Evolutionary conservation across 2,888 invertebrate species (phyloP).

Genomic region (Pemphredon lugubris): DNA sequence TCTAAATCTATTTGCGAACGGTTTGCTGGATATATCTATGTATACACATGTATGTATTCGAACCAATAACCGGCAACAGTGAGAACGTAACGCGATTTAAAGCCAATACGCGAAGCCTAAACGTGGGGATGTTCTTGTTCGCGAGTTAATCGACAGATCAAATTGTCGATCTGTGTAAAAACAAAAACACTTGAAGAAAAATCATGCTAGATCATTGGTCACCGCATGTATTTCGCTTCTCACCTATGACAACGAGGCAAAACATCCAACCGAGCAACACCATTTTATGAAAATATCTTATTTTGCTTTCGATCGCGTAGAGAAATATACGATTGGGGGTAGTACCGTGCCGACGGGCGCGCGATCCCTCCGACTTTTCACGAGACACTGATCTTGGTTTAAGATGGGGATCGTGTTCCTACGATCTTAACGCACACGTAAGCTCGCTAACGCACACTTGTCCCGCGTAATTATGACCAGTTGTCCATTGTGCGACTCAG

Average conservation of each 20-base stretch:
- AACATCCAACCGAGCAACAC: slow-evolving; percentile 39
- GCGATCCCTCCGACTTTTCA: slow-evolving; percentile 69
- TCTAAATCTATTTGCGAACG: no score
- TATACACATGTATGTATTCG: no score
- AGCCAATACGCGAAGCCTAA: no score
- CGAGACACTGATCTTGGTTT: slow-evolving; percentile 70
- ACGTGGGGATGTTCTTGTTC: not conserved
- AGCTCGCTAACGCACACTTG: slow-evolving; percentile 47
- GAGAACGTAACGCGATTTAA: no score
- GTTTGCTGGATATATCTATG: no score
- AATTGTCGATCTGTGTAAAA: no score
- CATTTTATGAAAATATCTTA: slow-evolving; percentile 43
- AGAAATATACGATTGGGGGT: slow-evolving; percentile 6
- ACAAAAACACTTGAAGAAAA: no score
- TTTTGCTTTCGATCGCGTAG: slow-evolving; percentile 8
- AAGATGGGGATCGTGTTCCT: slow-evolving; percentile 64
- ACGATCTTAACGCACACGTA: slow-evolving; percentile 54
- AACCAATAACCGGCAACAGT: no score
- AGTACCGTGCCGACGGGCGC: slow-evolving; percentile 35
- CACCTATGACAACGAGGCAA: slow-evolving; percentile 47
- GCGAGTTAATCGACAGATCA: no score
- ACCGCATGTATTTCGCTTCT: slow-evolving; percentile 9
- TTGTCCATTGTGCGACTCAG: slow-evolving; percentile 62
- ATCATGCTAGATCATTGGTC: no score
- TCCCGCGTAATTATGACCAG: slow-evolving; percentile 65